Evolutionary conservation across 2,888 invertebrate genomes (phyloP), one percentile per base, ranked within the genome.

Genomic region (Hypsopygia costalis): DNA sequence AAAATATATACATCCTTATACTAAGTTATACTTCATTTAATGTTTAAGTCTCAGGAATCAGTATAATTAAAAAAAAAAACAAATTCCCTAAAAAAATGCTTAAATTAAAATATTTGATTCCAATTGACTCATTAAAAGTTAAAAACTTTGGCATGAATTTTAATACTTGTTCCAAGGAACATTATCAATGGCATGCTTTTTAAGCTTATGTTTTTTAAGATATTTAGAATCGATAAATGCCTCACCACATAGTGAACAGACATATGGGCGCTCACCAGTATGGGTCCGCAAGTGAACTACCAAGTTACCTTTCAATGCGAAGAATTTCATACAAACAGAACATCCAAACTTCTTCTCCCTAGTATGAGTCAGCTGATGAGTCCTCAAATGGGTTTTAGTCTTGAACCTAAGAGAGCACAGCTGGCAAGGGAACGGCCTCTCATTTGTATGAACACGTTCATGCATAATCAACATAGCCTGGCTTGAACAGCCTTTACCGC

Each of bases 181-280:
- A 63, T 81, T 86, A 1, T 77, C 80, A 32, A 79, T 80, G 0
- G 81, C 52, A 60, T 89, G 89, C 41, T 86, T 86, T 65, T 82
- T 86, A 54, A 81, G 58, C 49, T 87, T 89, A 39, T 89, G 89
- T 36, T 89, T 89, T 44, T 89, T 89, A 37, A 89, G 68, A 62
- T 89, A 89, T 62, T 89, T 89, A 0, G 90, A 89, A 54, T 90
- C 90, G 51, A 89, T 90, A 43, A 89, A 90, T 0, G 87, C 81
- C 44, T 90, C 89, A 0, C 69, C 74, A 41, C 90, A 90, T 9
- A 83, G 47, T 0, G 73, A 64, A 49, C 90, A 90, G 0, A 80
- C 68, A 54, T 89, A 90, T 0, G 90, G 90, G 0, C 89, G 47
- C 43, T 90, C 90, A 0, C 90, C 90, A 0, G 90, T 90, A 43